Conservation (phyloP, 2,888 invertebrate species). For the Caenorhabditis sp. region DNA sequence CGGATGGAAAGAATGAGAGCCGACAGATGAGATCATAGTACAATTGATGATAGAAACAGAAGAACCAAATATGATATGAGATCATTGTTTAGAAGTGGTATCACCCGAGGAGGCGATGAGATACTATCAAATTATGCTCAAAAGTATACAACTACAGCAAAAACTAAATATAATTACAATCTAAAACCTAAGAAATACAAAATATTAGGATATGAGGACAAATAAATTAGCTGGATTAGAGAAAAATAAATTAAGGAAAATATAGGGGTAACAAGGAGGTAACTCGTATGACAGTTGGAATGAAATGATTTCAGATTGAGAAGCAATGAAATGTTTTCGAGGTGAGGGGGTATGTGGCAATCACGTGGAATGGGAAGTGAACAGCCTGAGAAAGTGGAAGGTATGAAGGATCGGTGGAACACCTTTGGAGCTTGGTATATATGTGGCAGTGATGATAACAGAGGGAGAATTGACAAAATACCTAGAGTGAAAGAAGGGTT, state of each 20-base stretch:
- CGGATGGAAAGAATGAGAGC: neutral
- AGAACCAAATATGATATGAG: conserved; percentile 55
- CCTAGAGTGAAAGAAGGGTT: conserved; percentile 31
- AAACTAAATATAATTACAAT: conserved; percentile 1
- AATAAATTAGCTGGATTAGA: neutral
- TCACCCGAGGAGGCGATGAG: conserved; percentile 32
- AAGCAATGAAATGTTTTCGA: conserved; percentile 24
- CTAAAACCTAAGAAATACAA: conserved; percentile 27
- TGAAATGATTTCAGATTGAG: conserved; percentile 1
- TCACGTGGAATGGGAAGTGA: conserved; percentile 17
- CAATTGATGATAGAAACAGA: conserved; percentile 43
- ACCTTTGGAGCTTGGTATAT: no score
- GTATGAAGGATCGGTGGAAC: no score
- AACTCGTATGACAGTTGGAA: conserved; percentile 30
- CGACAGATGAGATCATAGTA: conserved; percentile 40
- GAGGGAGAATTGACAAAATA: conserved; percentile 22
- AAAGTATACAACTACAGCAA: conserved; percentile 23
- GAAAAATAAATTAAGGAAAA: conserved; percentile 26
- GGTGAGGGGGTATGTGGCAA: conserved; percentile 6
- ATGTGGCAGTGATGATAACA: conserved; percentile 8
- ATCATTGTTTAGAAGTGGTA: conserved; percentile 41
- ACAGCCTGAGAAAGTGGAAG: conserved; percentile 26
- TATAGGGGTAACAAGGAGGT: no score
- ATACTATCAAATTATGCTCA: no score
- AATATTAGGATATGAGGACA: neutral